These are phyloP conservation scores for Xanthorhoe designata DNA, from an alignment of 2,888 invertebrate species.

Conservation along the genomic window DNA sequence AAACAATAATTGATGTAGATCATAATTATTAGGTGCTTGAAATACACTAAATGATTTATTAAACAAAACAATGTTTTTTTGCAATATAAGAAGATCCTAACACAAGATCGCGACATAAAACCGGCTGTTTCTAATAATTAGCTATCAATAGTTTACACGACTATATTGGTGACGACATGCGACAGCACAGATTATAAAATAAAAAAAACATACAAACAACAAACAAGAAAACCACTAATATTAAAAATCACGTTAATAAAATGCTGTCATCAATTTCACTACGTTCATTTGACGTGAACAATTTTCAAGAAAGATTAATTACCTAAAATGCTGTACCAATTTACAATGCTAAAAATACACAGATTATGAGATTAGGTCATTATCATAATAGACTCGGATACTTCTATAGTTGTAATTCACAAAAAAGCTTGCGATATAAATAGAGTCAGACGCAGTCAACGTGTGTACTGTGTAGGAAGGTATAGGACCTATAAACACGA, in stretches of 20 bases:
- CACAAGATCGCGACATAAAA: too few species aligned
- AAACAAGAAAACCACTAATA: background rate
- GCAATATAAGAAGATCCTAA: too few species aligned
- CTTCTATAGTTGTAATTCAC: slow-evolving; percentile 52
- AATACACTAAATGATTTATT: too few species aligned
- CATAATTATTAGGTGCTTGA: too few species aligned
- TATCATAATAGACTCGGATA: slow-evolving; percentile 45
- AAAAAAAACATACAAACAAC: background rate
- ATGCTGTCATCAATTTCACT: slow-evolving; percentile 16
- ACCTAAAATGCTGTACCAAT: slow-evolving; percentile 21
- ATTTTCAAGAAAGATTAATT: slow-evolving; percentile 33
- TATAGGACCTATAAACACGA: slow-evolving; percentile 56
- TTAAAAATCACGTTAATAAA: background rate
- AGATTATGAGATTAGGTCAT: slow-evolving; percentile 52
- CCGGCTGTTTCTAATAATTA: background rate
- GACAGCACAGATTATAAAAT: too few species aligned
- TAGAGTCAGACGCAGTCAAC: slow-evolving; percentile 56
- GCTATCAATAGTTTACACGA: background rate
- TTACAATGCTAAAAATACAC: slow-evolving; percentile 20
- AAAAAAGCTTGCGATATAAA: slow-evolving; percentile 67
- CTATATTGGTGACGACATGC: background rate
- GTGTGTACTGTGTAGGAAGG: slow-evolving; percentile 43
- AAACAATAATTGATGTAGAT: background rate
- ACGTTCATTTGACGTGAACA: slow-evolving; percentile 30
- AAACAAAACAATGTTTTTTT: too few species aligned